phyloP scores from a whole-genome alignment of 1,140 invertebrate species.

The Micrasema minimum region DNA sequence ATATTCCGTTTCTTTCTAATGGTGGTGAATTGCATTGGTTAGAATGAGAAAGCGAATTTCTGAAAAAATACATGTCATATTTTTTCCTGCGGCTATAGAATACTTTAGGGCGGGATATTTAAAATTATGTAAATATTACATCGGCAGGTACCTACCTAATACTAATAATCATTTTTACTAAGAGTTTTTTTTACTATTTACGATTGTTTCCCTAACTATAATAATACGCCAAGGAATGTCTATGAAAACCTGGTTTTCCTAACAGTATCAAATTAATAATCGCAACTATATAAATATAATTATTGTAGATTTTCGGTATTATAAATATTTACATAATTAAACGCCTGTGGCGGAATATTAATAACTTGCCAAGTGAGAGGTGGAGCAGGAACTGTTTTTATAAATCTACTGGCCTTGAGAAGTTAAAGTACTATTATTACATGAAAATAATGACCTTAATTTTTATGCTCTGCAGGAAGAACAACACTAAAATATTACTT shows the following conservation, averaged over 20 bases:
- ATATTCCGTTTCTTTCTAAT: conserved; percentile 15
- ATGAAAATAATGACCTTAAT: conserved; percentile 16
- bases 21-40: background rate
- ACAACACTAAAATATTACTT: background rate
- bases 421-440: conserved; percentile 12
- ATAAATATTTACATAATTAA: conserved; percentile 29
- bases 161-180: no score
- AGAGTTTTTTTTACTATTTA: no score
- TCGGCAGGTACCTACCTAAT: no score
- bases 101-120: conserved; percentile 12
- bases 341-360: background rate
- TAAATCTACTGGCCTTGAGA: conserved; percentile 26
- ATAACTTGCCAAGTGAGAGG: conserved; percentile 7
- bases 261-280: no score
- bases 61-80: background rate
- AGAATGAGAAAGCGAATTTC: conserved; percentile 12
- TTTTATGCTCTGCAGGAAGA: conserved; percentile 20
- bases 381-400: conserved; percentile 33
- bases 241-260: no score
- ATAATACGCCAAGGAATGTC: no score
- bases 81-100: conserved; percentile 18
- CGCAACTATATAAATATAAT: no score
- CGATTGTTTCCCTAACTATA: no score
- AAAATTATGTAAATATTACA: conserved; percentile 3
- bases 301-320: no score